phyloP scores from a whole-genome alignment of 1,140 invertebrate species.

The Macrotrachela quadricornifera region DNA sequence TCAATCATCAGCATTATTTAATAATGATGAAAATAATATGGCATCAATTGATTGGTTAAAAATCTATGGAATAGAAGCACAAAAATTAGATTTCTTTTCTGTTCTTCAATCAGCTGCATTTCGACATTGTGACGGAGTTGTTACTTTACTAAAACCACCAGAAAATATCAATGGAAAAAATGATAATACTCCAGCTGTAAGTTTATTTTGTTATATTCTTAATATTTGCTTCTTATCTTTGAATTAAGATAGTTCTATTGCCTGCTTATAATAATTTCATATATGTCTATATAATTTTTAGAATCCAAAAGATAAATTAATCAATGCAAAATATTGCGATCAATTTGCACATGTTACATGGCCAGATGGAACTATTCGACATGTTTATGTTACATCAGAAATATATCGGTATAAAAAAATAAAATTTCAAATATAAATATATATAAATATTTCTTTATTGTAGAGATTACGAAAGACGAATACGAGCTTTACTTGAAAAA shows the following conservation, averaged over 20 bases:
- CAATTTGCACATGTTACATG: constrained; percentile 25
- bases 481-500: too few species aligned
- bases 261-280: too few species aligned
- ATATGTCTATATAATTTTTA: too few species aligned
- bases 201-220: not conserved
- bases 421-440: too few species aligned
- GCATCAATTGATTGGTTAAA: constrained; percentile 24
- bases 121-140: constrained; percentile 25
- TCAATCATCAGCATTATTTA: not conserved
- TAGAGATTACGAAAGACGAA: too few species aligned
- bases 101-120: constrained; percentile 24
- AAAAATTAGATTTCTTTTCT: constrained; percentile 23
- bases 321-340: constrained; percentile 30
- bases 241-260: not conserved
- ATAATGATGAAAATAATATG: constrained; percentile 28
- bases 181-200: constrained; percentile 3
- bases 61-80: constrained; percentile 20
- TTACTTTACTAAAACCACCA: constrained; percentile 17
- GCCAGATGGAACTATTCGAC: constrained; percentile 25
- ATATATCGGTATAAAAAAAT: constrained; percentile 10
- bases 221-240: not conserved
- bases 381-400: constrained; percentile 28
- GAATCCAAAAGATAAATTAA: constrained; percentile 10
- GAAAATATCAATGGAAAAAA: not conserved
- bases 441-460: too few species aligned